These are phyloP conservation scores for Serrognathus titanus DNA, from an alignment of 2,888 invertebrate species.

Conservation along the genomic window DNA sequence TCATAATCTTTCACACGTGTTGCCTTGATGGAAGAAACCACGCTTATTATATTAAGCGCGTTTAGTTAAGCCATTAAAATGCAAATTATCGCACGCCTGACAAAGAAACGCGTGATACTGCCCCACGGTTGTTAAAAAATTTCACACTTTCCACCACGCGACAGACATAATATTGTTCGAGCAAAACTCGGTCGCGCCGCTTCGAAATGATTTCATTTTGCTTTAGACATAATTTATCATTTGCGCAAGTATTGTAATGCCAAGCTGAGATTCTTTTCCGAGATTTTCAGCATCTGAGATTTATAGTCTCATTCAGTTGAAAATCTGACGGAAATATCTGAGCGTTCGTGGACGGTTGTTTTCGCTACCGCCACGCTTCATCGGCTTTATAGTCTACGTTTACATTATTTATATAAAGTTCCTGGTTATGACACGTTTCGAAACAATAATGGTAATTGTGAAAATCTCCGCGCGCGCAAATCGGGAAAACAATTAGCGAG, in stretches of 20 bases:
- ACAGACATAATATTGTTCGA: neutral
- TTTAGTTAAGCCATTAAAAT: too few relatives aligned
- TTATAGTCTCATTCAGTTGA: slow-evolving; percentile 1
- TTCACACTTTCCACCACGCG: neutral
- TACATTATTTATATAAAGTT: neutral
- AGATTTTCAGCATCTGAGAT: neutral
- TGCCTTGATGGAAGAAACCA: too few relatives aligned
- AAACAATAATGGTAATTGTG: neutral
- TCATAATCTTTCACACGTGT: too few relatives aligned
- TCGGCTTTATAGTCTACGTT: neutral
- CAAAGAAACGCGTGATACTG: too few relatives aligned
- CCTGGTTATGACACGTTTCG: neutral
- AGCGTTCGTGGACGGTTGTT: neutral
- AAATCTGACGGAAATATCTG: slow-evolving; percentile 3
- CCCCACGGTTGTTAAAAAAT: neutral
- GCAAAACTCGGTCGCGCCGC: neutral
- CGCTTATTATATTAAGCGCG: too few relatives aligned
- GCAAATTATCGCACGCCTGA: too few relatives aligned
- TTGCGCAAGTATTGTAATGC: neutral
- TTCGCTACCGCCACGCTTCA: neutral
- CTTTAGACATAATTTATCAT: neutral
- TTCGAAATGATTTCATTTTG: neutral
- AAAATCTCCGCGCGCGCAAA: neutral
- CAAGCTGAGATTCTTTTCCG: neutral
- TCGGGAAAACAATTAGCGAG: too few relatives aligned